phyloP scores from a whole-genome alignment of 1,140 invertebrate species.

The Gryllus bimaculatus region DNA sequence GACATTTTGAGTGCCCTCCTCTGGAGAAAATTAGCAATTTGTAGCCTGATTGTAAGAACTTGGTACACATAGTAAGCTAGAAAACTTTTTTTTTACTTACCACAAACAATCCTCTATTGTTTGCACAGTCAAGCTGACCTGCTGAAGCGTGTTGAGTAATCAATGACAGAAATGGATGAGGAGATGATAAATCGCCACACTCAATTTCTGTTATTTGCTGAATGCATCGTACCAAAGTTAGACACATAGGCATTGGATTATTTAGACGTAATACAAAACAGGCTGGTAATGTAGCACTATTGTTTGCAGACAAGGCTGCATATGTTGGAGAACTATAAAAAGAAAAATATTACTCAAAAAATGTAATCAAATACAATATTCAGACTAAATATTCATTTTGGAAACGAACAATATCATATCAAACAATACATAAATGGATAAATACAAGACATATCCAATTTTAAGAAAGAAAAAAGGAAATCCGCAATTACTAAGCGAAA shows the following conservation, averaged over 20 bases:
- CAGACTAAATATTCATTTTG: no score
- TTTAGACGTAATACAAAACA: constrained; percentile 81
- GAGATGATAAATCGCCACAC: constrained; percentile 49
- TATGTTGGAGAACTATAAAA: constrained; percentile 59
- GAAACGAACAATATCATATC: no score
- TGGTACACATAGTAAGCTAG: no score
- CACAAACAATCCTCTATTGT: constrained; percentile 66
- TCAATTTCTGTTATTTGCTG: constrained; percentile 64
- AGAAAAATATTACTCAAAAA: not conserved
- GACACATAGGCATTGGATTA: constrained; percentile 77
- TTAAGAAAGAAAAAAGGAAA: no score
- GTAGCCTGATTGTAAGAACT: no score
- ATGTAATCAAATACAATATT: no score
- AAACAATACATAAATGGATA: no score
- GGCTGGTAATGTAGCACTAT: constrained; percentile 80
- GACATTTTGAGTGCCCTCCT: no score
- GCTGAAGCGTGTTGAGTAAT: constrained; percentile 64
- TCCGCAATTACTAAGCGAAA: no score
- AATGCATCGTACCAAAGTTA: constrained; percentile 60
- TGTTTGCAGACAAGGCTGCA: constrained; percentile 63
- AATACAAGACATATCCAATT: no score
- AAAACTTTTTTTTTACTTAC: no score
- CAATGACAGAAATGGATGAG: constrained; percentile 61
- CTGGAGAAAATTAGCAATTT: no score
- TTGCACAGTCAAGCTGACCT: constrained; percentile 54